Conservation (phyloP, 2,888 invertebrate genomes). For the Iphiclides podalirius region DNA sequence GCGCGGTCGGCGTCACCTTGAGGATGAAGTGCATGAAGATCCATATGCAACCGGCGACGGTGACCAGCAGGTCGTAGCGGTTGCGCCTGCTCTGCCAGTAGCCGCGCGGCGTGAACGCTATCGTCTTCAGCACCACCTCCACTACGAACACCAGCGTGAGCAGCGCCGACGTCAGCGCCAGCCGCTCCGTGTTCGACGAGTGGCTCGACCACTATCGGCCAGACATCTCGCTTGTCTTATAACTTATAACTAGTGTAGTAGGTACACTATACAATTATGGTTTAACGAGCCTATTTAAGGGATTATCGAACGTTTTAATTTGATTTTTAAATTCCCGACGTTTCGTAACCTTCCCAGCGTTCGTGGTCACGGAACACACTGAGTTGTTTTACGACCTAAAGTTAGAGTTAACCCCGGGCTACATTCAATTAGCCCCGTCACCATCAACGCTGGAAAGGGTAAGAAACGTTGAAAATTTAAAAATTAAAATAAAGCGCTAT, state of each 20-base stretch:
- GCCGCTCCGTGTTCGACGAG: slow-evolving; percentile 86
- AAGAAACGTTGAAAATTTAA: no score
- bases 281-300: no score
- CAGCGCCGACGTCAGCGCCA: slow-evolving; percentile 92
- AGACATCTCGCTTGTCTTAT: slow-evolving; percentile 25
- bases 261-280: not conserved
- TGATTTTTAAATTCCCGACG: no score
- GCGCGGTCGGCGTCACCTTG: slow-evolving; percentile 82
- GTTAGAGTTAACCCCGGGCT: no score
- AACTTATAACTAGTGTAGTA: not conserved
- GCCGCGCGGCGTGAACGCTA: slow-evolving; percentile 98
- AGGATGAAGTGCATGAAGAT: slow-evolving; percentile 95
- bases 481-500: no score
- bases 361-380: no score
- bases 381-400: no score
- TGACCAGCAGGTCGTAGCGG: slow-evolving; percentile 97
- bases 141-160: slow-evolving; percentile 96
- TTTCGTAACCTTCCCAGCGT: no score
- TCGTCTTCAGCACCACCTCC: slow-evolving; percentile 98
- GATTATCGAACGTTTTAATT: no score
- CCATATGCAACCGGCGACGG: slow-evolving; percentile 98
- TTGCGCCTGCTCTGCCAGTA: slow-evolving; percentile 99
- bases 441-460: no score
- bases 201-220: slow-evolving; percentile 94
- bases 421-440: no score